These are phyloP conservation scores for Pygoscelis adeliae DNA, from an alignment of 2,113 vertebrate species.

Conservation along the genomic window DNA sequence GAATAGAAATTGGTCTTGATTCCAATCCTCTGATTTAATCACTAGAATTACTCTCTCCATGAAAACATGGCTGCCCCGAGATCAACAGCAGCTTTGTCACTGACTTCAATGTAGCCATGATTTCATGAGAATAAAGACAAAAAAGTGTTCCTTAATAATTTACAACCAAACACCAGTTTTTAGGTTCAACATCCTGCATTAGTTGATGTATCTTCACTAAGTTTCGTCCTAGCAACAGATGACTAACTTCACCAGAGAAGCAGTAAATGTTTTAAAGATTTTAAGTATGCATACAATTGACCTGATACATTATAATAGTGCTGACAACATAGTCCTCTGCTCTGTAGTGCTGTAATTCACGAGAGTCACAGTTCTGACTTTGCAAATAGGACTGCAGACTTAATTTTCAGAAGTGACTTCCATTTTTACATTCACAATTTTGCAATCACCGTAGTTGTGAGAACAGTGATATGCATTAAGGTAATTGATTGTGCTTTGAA, in stretches of 20 bases:
- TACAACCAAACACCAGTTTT: background rate
- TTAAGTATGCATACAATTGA: background rate
- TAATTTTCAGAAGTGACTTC: constrained; percentile 59
- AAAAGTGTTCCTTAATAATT: background rate
- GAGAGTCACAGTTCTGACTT: constrained; percentile 32
- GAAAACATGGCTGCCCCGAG: background rate
- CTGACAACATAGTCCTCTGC: background rate
- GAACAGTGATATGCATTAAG: constrained; percentile 57
- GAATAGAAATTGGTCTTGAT: constrained; percentile 25
- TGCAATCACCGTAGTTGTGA: constrained; percentile 44
- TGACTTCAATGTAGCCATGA: background rate
- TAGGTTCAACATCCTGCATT: background rate
- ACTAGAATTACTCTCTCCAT: background rate
- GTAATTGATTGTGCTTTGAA: constrained; percentile 62
- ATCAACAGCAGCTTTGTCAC: background rate
- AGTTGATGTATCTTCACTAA: background rate
- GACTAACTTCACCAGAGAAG: background rate
- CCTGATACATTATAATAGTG: background rate
- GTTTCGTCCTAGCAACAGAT: background rate
- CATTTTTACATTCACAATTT: constrained; percentile 61
- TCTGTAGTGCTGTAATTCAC: background rate
- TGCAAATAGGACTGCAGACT: constrained; percentile 15
- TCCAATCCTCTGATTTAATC: background rate
- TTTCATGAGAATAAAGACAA: background rate
- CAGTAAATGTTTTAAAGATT: background rate